Evolutionary conservation across 2,797 vertebrate species (phyloP).

Genomic region (Sebastes umbrosus): DNA sequence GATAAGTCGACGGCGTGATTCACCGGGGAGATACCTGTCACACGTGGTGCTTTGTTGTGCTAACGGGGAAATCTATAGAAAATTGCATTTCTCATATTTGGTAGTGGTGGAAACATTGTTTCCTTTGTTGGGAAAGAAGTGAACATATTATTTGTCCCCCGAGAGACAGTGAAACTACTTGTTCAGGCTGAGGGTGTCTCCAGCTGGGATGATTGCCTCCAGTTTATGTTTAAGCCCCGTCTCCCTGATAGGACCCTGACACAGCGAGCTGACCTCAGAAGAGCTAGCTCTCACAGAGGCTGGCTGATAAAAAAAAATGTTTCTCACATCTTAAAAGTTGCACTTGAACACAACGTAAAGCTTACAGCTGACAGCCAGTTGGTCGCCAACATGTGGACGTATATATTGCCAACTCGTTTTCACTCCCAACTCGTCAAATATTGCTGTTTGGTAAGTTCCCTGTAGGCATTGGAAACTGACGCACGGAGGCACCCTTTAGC

Average conservation of each 20-base stretch:
- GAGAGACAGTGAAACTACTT: constrained; percentile 1
- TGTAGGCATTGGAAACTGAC: too few species aligned
- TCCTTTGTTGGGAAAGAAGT: constrained; percentile 5
- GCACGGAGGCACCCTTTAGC: too few species aligned
- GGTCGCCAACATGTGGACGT: neutral
- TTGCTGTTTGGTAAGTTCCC: too few species aligned
- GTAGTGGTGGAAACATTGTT: neutral
- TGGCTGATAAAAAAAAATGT: neutral
- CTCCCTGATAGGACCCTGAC: neutral
- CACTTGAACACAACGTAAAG: neutral
- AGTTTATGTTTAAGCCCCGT: constrained; percentile 6
- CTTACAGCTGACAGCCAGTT: neutral
- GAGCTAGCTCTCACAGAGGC: neutral
- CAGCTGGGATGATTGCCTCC: constrained; percentile 31
- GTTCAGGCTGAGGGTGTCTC: constrained; percentile 13
- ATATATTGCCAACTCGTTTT: too few species aligned
- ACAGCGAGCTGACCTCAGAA: neutral
- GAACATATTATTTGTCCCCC: constrained; percentile 3
- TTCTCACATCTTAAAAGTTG: neutral
- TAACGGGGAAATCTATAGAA: constrained; percentile 30
- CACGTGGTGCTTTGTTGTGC: constrained; percentile 23
- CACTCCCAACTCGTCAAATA: too few species aligned
- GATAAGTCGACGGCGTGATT: constrained; percentile 24
- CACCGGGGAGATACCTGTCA: constrained; percentile 13
- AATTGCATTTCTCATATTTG: constrained; percentile 24